Base-by-base conservation (phyloP, 2,888 invertebrate genomes). In the Dendrolimus houi region DNA sequence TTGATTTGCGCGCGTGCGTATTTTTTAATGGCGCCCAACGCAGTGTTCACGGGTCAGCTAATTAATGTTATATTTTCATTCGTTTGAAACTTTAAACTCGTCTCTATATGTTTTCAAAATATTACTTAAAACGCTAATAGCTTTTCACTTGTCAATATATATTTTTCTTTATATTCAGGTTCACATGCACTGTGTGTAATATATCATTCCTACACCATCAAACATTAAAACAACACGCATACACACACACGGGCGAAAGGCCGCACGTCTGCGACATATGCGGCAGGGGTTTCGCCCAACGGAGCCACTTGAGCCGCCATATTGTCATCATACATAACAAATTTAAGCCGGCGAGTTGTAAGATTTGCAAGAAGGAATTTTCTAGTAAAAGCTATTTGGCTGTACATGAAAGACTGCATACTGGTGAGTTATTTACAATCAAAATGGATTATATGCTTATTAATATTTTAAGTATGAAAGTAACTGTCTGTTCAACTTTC, bases 211-310 rank as follows among this genome's bases (percentile, higher is more conserved):
- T 81, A 0, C 88, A 89, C 47, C 87, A 83, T 57, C 87, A 88
- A 56, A 87, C 89, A 0, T 64, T 89, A 9, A 89, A 87, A 61
- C 83, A 86, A 0, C 88, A 89, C 64, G 84, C 85, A 62, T 67
- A 78, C 8, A 89, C 85, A 0, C 88, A 89, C 29, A 87, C 89
- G 0, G 87, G 87, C 0, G 88, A 89, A 59, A 74, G 74, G 2
- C 88, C 88, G 0, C 84, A 84, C 7, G 79, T 89, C 0, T 89
- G 89, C 54, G 87, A 88, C 55, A 75, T 88, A 0, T 89, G 89
- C 52, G 89, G 89, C 0, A 61, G 82, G 0, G 61, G 85, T 8
- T 89, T 88, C 17, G 83, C 83, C 0, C 87, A 87, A 55, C 57
- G 87, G 8, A 86, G 87, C 0, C 87, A 88, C 70, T 64, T 89